These are phyloP conservation scores for Atractosteus spatula DNA, from an alignment of 2,113 vertebrate species.

Conservation along the genomic window DNA sequence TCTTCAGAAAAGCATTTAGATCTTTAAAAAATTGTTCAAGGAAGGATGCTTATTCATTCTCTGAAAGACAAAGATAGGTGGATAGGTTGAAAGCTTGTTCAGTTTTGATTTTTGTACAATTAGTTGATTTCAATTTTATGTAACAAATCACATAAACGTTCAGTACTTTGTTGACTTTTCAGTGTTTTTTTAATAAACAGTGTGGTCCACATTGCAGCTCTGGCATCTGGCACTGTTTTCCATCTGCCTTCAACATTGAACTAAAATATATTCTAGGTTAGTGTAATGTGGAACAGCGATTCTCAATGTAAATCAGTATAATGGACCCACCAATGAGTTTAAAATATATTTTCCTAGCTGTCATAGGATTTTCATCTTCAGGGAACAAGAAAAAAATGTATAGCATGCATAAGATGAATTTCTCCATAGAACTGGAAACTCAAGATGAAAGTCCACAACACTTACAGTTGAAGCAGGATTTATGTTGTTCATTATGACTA, in stretches of 20 bases:
- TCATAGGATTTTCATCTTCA: too few relatives aligned
- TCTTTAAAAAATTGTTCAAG: too few relatives aligned
- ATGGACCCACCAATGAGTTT: conserved; percentile 10
- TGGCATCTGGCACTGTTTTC: background rate
- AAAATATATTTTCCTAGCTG: conserved; percentile 17
- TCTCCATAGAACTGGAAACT: too few relatives aligned
- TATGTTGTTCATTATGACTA: too few relatives aligned
- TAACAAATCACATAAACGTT: background rate
- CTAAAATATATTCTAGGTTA: conserved; percentile 4
- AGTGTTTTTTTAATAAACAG: conserved; percentile 14
- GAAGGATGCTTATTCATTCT: too few relatives aligned
- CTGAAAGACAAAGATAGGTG: too few relatives aligned
- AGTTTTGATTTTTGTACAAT: background rate
- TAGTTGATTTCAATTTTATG: background rate
- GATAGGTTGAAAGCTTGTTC: background rate
- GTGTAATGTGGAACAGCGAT: conserved; percentile 5
- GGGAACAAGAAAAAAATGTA: too few relatives aligned
- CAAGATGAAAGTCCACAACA: too few relatives aligned
- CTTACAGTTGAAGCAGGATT: too few relatives aligned
- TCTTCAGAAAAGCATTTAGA: too few relatives aligned
- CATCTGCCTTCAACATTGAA: background rate
- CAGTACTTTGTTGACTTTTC: background rate
- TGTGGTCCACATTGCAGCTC: conserved; percentile 26
- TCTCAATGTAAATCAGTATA: conserved; percentile 24
- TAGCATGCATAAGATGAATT: too few relatives aligned